Evolutionary conservation across 2,888 invertebrate species (phyloP).

Genomic region (Drosophila colorata): DNA sequence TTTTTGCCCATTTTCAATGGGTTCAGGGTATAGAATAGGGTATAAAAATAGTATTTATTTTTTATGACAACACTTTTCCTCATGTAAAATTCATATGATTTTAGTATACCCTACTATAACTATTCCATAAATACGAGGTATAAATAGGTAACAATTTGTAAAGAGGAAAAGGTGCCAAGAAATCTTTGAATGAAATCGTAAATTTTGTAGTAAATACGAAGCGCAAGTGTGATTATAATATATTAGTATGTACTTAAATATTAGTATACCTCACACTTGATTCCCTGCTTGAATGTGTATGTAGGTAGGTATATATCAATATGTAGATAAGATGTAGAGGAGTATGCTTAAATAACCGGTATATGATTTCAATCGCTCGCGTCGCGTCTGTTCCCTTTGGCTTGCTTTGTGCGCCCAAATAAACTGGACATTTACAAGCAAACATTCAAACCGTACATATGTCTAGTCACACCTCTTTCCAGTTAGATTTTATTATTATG

Average conservation of each 20-base stretch:
- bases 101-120: not conserved
- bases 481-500: slow-evolving; percentile 44
- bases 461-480: slow-evolving; percentile 43
- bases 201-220: slow-evolving; percentile 32
- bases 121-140: not conserved
- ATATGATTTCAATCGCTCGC: slow-evolving; percentile 16
- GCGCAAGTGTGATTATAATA: slow-evolving; percentile 47
- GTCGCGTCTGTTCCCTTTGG: slow-evolving; percentile 1
- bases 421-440: slow-evolving; percentile 3
- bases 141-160: not conserved
- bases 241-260: slow-evolving; percentile 32
- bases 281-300: slow-evolving; percentile 2
- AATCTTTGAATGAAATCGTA: slow-evolving; percentile 62
- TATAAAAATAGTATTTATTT: too few relatives aligned
- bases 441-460: slow-evolving; percentile 13
- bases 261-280: slow-evolving; percentile 4
- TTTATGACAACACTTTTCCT: too few relatives aligned
- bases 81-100: too few relatives aligned
- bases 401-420: slow-evolving; percentile 22
- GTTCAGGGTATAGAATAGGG: too few relatives aligned
- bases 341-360: slow-evolving; percentile 39
- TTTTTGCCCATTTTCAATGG: too few relatives aligned
- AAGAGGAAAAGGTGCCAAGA: not conserved
- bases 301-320: slow-evolving; percentile 1
- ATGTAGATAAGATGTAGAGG: slow-evolving; percentile 13